Conservation (phyloP, 2,113 vertebrate genomes). For the Sula dactylatra region DNA sequence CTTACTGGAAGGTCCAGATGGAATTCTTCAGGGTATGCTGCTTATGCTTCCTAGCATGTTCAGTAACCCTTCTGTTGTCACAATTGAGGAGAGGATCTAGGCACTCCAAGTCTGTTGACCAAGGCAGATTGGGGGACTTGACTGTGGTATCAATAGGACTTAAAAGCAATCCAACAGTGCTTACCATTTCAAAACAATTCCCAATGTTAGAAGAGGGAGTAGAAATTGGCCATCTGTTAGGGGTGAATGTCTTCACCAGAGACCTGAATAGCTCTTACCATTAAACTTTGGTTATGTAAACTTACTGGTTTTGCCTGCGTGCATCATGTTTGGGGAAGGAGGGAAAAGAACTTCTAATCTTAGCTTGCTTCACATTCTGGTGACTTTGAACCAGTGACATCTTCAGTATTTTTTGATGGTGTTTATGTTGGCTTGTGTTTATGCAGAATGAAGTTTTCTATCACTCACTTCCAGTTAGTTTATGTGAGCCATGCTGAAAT, state of each 20-base stretch:
- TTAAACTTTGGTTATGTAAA: neutral
- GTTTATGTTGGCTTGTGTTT: conserved; percentile 73
- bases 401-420: conserved; percentile 47
- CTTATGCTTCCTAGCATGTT: neutral
- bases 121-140: neutral
- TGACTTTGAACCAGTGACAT: conserved; percentile 41
- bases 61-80: neutral
- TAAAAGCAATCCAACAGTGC: neutral
- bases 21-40: neutral
- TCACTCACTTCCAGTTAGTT: conserved; percentile 77
- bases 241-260: neutral
- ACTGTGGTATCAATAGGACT: neutral
- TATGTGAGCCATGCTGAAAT: conserved; percentile 75
- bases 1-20: neutral
- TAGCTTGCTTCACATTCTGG: conserved; percentile 47
- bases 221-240: neutral
- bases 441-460: conserved; percentile 61
- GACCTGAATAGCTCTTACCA: neutral
- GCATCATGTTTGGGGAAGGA: neutral
- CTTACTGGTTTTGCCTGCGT: neutral
- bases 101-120: neutral
- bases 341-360: conserved; percentile 38
- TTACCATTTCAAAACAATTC: neutral
- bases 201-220: neutral
- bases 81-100: neutral